Evolutionary conservation across 2,797 vertebrate species (phyloP).

Genomic region (Brachyalestes nurse): DNA sequence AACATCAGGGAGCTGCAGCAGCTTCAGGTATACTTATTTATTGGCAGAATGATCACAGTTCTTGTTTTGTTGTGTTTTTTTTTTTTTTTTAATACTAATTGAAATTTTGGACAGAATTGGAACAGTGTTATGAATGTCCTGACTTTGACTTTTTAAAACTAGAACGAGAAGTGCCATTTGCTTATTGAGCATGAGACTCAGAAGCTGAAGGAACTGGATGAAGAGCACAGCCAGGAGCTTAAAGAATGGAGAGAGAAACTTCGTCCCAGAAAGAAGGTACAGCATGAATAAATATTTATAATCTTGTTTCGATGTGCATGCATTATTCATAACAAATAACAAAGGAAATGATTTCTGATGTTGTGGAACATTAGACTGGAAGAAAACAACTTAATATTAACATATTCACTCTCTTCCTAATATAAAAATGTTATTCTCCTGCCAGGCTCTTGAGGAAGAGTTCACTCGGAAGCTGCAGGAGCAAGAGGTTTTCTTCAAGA

Average conservation of each 20-base stretch:
- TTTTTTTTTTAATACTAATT: neutral
- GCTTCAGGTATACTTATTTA: constrained; percentile 84
- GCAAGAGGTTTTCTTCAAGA: constrained; percentile 98
- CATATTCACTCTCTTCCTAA: neutral
- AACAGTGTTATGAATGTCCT: neutral
- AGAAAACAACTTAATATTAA: too few relatives aligned
- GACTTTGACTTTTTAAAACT: constrained; percentile 58
- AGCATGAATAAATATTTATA: neutral
- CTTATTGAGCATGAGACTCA: constrained; percentile 97
- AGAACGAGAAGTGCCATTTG: constrained; percentile 99
- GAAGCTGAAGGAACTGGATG: constrained; percentile 95
- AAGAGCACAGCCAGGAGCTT: constrained; percentile 91
- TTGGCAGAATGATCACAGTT: constrained; percentile 85
- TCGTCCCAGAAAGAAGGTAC: constrained; percentile 92
- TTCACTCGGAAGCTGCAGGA: constrained; percentile 96
- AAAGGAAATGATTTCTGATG: too few relatives aligned
- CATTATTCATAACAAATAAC: neutral
- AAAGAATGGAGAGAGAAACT: constrained; percentile 97
- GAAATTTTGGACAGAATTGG: neutral
- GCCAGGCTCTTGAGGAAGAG: constrained; percentile 93
- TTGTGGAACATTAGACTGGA: too few relatives aligned
- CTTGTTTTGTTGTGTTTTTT: too few relatives aligned
- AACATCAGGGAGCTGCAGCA: constrained; percentile 96
- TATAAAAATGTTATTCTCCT: constrained; percentile 33
- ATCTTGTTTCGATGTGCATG: neutral